Conservation (phyloP, 2,888 invertebrate species). For the Platynereis dumerilii region DNA sequence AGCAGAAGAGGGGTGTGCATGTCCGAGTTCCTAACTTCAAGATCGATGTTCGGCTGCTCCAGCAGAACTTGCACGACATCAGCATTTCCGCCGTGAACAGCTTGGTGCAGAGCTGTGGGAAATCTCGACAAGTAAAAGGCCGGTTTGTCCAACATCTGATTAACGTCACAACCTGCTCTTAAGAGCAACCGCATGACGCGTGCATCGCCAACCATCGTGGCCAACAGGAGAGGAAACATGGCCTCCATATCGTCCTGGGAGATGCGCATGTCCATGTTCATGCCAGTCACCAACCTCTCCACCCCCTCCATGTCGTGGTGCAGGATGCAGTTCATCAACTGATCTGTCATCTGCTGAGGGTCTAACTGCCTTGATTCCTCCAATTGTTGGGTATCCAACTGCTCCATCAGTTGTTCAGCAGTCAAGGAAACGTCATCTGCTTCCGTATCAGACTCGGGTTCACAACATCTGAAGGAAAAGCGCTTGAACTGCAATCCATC, state of each 20-base stretch:
- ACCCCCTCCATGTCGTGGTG: slow-evolving; percentile 4
- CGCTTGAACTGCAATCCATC: too few species aligned
- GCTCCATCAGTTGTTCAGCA: too few species aligned
- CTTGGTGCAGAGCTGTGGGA: slow-evolving; percentile 7
- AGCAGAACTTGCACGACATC: background rate
- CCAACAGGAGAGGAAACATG: slow-evolving; percentile 7
- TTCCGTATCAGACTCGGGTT: too few species aligned
- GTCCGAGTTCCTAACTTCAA: background rate
- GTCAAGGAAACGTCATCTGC: too few species aligned
- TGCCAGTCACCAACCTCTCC: background rate
- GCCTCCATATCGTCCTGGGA: background rate
- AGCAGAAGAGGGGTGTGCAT: background rate
- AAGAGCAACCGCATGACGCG: background rate
- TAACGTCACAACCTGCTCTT: background rate
- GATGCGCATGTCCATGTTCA: background rate
- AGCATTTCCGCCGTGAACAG: background rate
- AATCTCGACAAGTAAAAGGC: background rate
- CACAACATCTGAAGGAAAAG: too few species aligned
- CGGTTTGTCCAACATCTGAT: background rate
- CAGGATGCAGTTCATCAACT: slow-evolving; percentile 5
- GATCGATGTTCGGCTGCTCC: background rate
- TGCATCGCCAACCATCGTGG: slow-evolving; percentile 7
- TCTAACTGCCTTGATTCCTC: background rate
- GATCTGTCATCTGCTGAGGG: background rate
- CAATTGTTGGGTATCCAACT: too few species aligned